These are phyloP conservation scores for Forpus xanthops DNA, from an alignment of 2,797 vertebrate genomes.

Conservation along the genomic window DNA sequence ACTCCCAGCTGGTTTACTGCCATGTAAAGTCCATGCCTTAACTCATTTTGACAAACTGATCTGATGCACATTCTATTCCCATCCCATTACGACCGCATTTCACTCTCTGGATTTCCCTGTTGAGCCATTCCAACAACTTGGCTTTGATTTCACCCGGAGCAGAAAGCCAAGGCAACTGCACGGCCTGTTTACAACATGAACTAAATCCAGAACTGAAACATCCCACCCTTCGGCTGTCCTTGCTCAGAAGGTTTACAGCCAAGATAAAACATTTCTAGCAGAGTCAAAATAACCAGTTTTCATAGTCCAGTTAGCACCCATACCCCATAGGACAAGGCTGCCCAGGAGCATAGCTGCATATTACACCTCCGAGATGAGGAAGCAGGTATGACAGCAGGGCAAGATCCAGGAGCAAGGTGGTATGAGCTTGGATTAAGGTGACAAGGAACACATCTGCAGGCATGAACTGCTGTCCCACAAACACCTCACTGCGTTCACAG, in stretches of 20 bases:
- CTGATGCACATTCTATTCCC: neutral
- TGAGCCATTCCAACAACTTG: neutral
- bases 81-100: neutral
- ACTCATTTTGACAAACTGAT: neutral
- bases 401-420: neutral
- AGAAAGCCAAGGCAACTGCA: neutral
- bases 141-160: neutral
- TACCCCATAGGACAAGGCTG: neutral
- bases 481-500: neutral
- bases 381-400: neutral
- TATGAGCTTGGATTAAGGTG: neutral
- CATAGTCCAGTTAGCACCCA: neutral
- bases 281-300: neutral
- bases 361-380: neutral
- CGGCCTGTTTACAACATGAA: neutral
- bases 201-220: neutral
- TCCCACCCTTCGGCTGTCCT: neutral
- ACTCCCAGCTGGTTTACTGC: neutral
- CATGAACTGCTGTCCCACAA: neutral
- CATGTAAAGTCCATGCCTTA: neutral
- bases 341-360: neutral
- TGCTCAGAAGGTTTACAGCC: neutral
- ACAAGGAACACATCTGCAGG: neutral
- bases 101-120: neutral
- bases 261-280: slow-evolving; percentile 14